phyloP scores from a whole-genome alignment of 2,113 vertebrate species.

The Oplegnathus fasciatus region DNA sequence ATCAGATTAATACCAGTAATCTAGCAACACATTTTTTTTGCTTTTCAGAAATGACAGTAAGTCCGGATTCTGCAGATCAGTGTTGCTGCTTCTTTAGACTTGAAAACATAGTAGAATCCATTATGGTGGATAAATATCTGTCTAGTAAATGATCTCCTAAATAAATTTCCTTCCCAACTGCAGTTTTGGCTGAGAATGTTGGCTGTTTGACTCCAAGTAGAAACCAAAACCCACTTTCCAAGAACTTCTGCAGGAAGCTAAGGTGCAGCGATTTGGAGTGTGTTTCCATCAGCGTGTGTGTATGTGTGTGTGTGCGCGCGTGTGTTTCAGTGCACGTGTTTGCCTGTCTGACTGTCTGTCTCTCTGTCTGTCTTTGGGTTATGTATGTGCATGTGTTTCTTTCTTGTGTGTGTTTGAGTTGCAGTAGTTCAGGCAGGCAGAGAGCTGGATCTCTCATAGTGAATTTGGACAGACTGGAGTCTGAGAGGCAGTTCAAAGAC shows the following conservation, averaged over 20 bases:
- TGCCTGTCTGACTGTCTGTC: background rate
- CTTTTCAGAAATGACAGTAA: background rate
- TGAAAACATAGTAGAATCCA: background rate
- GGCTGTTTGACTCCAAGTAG: constrained; percentile 28
- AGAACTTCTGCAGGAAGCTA: constrained; percentile 64
- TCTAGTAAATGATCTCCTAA: background rate
- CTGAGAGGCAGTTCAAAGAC: constrained; percentile 83
- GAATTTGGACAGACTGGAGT: constrained; percentile 83
- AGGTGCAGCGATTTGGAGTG: constrained; percentile 44
- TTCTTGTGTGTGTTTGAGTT: constrained; percentile 73
- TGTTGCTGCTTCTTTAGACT: background rate
- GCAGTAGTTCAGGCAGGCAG: constrained; percentile 78
- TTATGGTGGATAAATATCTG: background rate
- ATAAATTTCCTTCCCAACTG: constrained; percentile 31
- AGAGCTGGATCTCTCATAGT: constrained; percentile 79
- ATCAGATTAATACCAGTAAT: background rate
- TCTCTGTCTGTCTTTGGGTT: constrained; percentile 38
- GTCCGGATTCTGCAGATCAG: background rate
- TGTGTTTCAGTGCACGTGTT: constrained; percentile 23
- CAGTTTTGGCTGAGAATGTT: constrained; percentile 36
- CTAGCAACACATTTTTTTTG: background rate
- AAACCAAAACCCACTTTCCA: constrained; percentile 58
- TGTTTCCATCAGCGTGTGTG: constrained; percentile 32
- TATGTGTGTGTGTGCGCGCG: constrained; percentile 7
- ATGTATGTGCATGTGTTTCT: constrained; percentile 57